Conservation (phyloP, 2,888 invertebrate genomes). For the Plemyria rubiginata region DNA sequence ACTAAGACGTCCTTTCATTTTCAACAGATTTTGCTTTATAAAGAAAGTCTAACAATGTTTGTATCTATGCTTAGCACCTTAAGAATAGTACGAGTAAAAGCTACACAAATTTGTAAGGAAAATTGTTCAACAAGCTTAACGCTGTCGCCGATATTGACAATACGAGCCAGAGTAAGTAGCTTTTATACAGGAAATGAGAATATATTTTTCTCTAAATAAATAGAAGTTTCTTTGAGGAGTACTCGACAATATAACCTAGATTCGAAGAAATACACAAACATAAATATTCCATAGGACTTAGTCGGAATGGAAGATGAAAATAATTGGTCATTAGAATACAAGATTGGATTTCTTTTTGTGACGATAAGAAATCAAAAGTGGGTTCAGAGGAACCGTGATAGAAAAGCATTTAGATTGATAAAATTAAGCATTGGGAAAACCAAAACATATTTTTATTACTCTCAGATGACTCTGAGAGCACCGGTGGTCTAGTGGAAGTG, state of each 20-base stretch:
- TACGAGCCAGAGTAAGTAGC: too few relatives aligned
- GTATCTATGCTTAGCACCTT: background rate
- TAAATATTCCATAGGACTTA: constrained; percentile 35
- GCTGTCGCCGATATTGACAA: too few relatives aligned
- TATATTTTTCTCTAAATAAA: background rate
- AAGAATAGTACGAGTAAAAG: background rate
- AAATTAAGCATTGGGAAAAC: constrained; percentile 19
- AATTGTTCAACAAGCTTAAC: background rate
- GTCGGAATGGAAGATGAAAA: constrained; percentile 39
- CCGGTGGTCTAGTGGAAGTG: too few relatives aligned
- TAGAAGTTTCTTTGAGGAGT: background rate
- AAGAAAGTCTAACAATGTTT: constrained; percentile 3
- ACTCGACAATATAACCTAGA: constrained; percentile 26
- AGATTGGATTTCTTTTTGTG: constrained; percentile 41
- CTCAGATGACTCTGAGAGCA: too few relatives aligned
- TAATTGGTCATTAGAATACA: constrained; percentile 47
- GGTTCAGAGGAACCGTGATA: constrained; percentile 32
- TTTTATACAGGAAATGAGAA: background rate
- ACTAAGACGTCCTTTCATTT: constrained; percentile 12
- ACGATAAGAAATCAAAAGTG: constrained; percentile 36
- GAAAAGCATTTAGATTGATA: constrained; percentile 22
- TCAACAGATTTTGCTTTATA: constrained; percentile 10
- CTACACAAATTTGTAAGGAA: background rate
- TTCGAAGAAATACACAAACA: constrained; percentile 27
- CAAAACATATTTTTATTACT: too few relatives aligned